Evolutionary conservation across 1,140 invertebrate genomes (phyloP), one percentile per base, ranked within the genome.

Genomic region (Dinoponera quadriceps): DNA sequence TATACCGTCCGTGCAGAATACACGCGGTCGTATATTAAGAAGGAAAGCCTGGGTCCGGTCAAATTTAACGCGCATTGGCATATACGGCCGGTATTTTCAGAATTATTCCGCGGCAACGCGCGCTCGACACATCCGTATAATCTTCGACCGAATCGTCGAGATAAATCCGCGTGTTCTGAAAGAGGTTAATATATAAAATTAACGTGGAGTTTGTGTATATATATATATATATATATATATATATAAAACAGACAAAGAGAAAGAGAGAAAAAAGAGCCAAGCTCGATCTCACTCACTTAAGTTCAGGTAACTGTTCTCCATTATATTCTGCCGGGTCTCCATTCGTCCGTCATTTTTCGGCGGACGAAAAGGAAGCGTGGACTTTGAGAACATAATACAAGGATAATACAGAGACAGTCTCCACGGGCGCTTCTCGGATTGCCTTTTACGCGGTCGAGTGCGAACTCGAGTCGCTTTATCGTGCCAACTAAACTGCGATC

Each of bases 1-100:
- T 71, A 80, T 71, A 69, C 49, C 49, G 59, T 63, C 27, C 44
- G 44, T 65, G 49, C 75, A 38, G 74, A 49, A 55, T 55, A 68
- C 73, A 13, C 27, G 57, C 71, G 55, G 54, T 25, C 51, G 51
- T 57, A 65, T 66, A 57, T 78, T 78, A 80, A 80, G 38, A 48
- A 74, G 65, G 27, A 75, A 75, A 75, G 59, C 27, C 38, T 51
- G 33, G 55, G 20, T 51, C 51, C 49, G 65, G 22, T 80, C 68
- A 48, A n/a, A 14, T 25, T 57, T 71, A 59, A 71, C 51, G 65
- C 25, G 51, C 51, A 69, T 78, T 68, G 74, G 49, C 63, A 44
- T 69, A 44, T 38, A 18, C 65, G 65, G 51, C 22, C 65, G 75
- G 51, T 65, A 59, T 80, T 59, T 59, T 80, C 75, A 33, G 3